A percentile compares a stretch with the other conserved stretches of the same genome.
These are phyloP conservation scores for Schizotus pectinicornis DNA, from an alignment of 2,888 invertebrate species.

Conservation along the genomic window DNA sequence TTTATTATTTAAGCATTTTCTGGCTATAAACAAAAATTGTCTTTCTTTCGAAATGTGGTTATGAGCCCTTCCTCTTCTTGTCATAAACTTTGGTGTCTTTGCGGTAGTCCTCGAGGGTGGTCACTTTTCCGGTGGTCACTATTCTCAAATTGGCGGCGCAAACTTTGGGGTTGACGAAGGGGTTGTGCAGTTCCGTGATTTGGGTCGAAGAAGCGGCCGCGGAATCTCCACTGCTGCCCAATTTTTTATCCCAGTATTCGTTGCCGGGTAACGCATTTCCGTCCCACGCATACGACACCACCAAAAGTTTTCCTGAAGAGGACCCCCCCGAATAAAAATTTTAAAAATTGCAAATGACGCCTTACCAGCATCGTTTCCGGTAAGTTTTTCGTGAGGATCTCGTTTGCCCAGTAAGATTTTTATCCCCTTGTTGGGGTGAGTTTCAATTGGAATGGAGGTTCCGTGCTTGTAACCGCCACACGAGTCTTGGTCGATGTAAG, in stretches of 20 bases:
- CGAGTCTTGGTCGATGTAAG: slow-evolving; percentile 63
- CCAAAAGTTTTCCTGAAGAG: slow-evolving; percentile 57
- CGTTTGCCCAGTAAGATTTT: slow-evolving; percentile 61
- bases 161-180: slow-evolving; percentile 62
- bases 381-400: slow-evolving; percentile 64
- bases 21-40: no score
- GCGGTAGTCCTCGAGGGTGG: no score
- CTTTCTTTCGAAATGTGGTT: no score
- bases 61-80: no score
- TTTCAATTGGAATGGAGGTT: slow-evolving; percentile 38
- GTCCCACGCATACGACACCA: slow-evolving; percentile 76
- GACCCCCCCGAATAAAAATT: slow-evolving; percentile 42
- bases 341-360: slow-evolving; percentile 31
- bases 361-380: slow-evolving; percentile 56
- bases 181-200: slow-evolving; percentile 67
- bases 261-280: slow-evolving; percentile 76
- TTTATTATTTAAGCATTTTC: no score
- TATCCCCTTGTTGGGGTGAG: slow-evolving; percentile 47
- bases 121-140: slow-evolving; percentile 47
- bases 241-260: slow-evolving; percentile 70
- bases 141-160: slow-evolving; percentile 61
- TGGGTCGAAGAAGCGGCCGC: slow-evolving; percentile 69
- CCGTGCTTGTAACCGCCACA: slow-evolving; percentile 61
- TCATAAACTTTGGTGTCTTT: no score
- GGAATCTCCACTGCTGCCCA: slow-evolving; percentile 65